Conservation (phyloP, 2,888 invertebrate species). For the Andrena camellia region DNA sequence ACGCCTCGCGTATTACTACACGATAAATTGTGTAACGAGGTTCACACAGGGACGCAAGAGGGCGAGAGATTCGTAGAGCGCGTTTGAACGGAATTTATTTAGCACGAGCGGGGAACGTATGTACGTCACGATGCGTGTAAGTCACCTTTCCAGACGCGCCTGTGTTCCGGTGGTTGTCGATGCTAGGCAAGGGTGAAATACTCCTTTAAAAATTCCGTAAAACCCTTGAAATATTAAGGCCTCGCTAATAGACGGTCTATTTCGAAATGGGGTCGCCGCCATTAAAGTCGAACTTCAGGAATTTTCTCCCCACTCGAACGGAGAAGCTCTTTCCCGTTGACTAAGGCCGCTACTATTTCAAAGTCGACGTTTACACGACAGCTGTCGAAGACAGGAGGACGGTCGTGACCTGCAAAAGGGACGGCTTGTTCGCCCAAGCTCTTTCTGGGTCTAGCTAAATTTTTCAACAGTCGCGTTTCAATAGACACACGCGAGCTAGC, state of each 20-base stretch:
- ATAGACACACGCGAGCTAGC: slow-evolving; percentile 31
- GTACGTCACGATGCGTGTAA: neutral
- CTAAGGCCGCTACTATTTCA: slow-evolving; percentile 63
- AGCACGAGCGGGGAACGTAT: neutral
- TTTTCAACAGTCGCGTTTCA: slow-evolving; percentile 55
- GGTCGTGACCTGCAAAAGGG: slow-evolving; percentile 34
- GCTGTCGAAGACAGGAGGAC: slow-evolving; percentile 56
- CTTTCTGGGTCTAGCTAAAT: slow-evolving; percentile 54
- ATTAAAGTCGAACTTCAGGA: slow-evolving; percentile 69
- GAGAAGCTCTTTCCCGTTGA: slow-evolving; percentile 43
- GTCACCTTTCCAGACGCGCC: neutral
- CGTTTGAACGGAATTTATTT: slow-evolving; percentile 33
- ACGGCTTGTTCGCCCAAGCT: slow-evolving; percentile 27
- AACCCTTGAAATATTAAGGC: slow-evolving; percentile 56
- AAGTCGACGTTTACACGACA: slow-evolving; percentile 61
- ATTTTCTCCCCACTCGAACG: slow-evolving; percentile 50
- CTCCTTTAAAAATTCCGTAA: slow-evolving; percentile 62
- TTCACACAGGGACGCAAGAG: neutral
- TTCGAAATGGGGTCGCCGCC: slow-evolving; percentile 64
- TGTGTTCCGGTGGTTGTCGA: slow-evolving; percentile 32
- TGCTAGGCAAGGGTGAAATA: slow-evolving; percentile 16
- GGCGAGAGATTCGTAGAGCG: neutral
- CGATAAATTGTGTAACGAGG: neutral
- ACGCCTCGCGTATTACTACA: neutral
- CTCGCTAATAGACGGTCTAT: slow-evolving; percentile 63